Conservation (phyloP, 1,140 invertebrate genomes). For the Hypothenemus hampei region DNA sequence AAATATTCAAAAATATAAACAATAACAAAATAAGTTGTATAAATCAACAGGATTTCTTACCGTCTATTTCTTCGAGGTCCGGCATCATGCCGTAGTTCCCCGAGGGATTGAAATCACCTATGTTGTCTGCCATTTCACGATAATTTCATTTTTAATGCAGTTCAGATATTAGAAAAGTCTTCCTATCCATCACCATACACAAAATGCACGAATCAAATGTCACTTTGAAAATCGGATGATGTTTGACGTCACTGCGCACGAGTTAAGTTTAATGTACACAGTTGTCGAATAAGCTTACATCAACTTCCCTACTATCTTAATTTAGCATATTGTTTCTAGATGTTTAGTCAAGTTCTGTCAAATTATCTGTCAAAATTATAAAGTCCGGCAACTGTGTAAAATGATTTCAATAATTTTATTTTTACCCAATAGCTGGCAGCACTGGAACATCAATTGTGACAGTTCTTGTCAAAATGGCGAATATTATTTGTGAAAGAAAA, state of each 20-base stretch:
- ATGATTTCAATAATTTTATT: no score
- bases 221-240: constrained; percentile 40
- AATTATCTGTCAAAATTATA: no score
- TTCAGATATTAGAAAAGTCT: constrained; percentile 7
- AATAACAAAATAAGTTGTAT: constrained; percentile 9
- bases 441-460: no score
- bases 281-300: no score
- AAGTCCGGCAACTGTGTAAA: no score
- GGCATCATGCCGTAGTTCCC: constrained; percentile 41
- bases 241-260: constrained; percentile 33
- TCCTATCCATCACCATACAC: constrained; percentile 35
- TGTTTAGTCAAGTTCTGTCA: no score
- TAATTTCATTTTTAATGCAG: constrained; percentile 18
- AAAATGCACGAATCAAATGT: constrained; percentile 39
- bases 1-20: constrained; percentile 11
- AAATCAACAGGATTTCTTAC: constrained; percentile 33
- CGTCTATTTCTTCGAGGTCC: constrained; percentile 42
- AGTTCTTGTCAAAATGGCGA: no score
- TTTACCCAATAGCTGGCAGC: no score
- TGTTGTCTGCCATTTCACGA: constrained; percentile 38
- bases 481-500: no score
- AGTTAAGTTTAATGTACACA: no score
- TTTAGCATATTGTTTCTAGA: no score
- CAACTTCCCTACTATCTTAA: no score
- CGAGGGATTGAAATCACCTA: constrained; percentile 30